Evolutionary conservation across 2,888 invertebrate species (phyloP).

Genomic region (Cheiracanthium punctorium): DNA sequence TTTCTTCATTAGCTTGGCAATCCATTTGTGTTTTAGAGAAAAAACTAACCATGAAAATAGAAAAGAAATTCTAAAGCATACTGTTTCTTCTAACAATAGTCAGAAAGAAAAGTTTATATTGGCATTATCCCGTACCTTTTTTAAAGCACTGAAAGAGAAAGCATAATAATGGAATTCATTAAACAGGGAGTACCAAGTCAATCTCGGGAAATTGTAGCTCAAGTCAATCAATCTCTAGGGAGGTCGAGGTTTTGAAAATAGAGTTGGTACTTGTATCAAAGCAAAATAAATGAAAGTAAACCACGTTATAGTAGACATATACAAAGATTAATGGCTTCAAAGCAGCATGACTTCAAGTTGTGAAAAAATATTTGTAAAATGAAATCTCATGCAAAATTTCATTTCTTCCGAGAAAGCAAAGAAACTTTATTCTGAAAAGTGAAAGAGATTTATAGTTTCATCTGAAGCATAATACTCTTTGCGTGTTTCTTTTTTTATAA

Average conservation of each 20-base stretch:
- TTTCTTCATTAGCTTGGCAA: too few species aligned
- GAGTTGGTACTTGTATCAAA: neutral
- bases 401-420: neutral
- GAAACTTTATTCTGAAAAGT: neutral
- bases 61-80: neutral
- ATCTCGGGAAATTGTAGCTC: neutral
- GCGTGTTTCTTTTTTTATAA: too few species aligned
- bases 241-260: slow-evolving; percentile 1
- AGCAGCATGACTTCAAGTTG: neutral
- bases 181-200: neutral
- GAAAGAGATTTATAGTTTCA: neutral
- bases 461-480: neutral
- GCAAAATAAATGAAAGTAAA: slow-evolving; percentile 18
- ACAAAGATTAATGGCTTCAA: slow-evolving; percentile 17
- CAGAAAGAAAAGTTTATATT: neutral
- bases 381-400: neutral
- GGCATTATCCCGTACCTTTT: neutral
- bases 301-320: slow-evolving; percentile 1
- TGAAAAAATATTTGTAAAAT: slow-evolving; percentile 6
- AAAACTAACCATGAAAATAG: neutral
- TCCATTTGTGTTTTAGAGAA: neutral
- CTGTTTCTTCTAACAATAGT: neutral
- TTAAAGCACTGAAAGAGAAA: neutral
- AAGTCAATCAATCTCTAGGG: neutral
- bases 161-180: slow-evolving; percentile 6